Percentiles rank a stretch among this genome's conserved stretches.
phyloP scores from a whole-genome alignment of 1,140 invertebrate genomes.

The Diorhabda elongata region DNA sequence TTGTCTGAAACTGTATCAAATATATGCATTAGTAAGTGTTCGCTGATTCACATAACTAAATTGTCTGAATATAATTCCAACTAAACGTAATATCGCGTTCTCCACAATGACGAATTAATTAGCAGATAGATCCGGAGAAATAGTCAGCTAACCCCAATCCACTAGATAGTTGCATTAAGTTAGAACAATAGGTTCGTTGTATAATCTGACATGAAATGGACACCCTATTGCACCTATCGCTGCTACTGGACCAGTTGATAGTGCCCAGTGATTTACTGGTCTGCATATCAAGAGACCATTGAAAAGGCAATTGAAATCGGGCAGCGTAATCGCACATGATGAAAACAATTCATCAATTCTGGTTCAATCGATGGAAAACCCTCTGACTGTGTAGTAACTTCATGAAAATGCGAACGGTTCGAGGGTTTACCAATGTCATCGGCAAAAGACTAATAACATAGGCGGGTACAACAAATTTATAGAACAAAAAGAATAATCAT shows the following conservation, averaged over 20 bases:
- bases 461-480: neutral
- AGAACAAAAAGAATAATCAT: too few relatives aligned
- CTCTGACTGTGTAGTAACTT: conserved; percentile 9
- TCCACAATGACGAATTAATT: conserved; percentile 16
- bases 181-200: conserved; percentile 27
- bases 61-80: conserved; percentile 12
- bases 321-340: conserved; percentile 46
- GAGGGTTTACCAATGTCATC: conserved; percentile 10
- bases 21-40: too few relatives aligned
- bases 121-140: conserved; percentile 18
- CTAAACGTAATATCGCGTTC: neutral
- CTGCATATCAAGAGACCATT: conserved; percentile 43
- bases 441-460: conserved; percentile 21
- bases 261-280: conserved; percentile 44
- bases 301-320: conserved; percentile 48
- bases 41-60: neutral
- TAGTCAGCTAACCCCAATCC: conserved; percentile 6
- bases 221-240: conserved; percentile 39
- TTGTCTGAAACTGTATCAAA: too few relatives aligned
- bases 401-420: conserved; percentile 22
- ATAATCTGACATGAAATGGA: conserved; percentile 39
- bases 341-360: conserved; percentile 47
- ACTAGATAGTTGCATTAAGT: conserved; percentile 19
- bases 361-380: conserved; percentile 17
- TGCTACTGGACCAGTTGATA: conserved; percentile 40